Evolutionary conservation across 2,797 vertebrate genomes (phyloP).

Genomic region (Morus bassanus): DNA sequence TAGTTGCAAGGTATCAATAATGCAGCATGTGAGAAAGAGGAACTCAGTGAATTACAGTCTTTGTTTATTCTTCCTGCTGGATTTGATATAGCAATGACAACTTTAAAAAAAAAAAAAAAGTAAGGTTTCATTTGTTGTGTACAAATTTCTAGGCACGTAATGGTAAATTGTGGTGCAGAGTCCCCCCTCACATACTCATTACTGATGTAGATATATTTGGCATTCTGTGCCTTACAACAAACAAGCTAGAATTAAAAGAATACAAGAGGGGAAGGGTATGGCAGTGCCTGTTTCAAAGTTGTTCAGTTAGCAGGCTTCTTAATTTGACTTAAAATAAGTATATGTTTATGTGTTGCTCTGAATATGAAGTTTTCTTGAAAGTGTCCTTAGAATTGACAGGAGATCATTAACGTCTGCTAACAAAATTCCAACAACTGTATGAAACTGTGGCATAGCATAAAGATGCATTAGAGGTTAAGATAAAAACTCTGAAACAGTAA

Average conservation of each 20-base stretch:
- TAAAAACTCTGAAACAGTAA: not conserved
- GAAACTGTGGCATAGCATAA: not conserved
- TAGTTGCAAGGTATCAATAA: not conserved
- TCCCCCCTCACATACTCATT: not conserved
- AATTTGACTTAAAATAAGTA: not conserved
- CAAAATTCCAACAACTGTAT: not conserved
- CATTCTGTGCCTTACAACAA: not conserved
- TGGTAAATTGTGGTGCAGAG: not conserved
- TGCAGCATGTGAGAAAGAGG: not conserved
- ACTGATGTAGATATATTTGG: not conserved
- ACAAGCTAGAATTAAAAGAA: not conserved
- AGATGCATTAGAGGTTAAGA: not conserved
- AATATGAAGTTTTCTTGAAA: not conserved
- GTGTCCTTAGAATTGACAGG: not conserved
- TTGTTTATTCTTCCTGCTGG: not conserved
- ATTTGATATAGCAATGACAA: not conserved
- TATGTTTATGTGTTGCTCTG: not conserved
- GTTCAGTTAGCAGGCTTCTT: not conserved
- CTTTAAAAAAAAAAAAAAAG: not conserved
- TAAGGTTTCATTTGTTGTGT: not conserved
- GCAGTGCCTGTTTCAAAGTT: not conserved
- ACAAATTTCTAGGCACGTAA: not conserved
- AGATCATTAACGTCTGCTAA: not conserved
- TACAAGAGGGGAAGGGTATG: not conserved
- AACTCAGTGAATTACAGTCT: not conserved